Percentiles rank a stretch among this genome's conserved stretches.
These are phyloP conservation scores for Pelagia noctiluca DNA, from an alignment of 30 jellyfish, hydroid and myxozoan species.

Conservation along the genomic window DNA sequence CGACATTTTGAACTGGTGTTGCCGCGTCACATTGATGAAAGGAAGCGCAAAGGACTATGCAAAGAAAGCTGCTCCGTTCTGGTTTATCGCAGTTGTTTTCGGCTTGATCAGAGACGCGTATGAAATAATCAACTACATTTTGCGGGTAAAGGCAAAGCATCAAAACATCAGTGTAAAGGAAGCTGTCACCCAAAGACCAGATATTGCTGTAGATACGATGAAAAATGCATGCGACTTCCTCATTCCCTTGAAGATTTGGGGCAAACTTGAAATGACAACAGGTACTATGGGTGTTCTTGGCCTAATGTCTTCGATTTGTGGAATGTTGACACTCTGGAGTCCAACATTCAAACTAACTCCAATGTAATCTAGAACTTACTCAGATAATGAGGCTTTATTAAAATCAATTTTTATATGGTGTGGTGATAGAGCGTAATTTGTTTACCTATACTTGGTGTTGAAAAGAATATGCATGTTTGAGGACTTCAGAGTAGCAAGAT, in stretches of 20 bases:
- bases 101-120: slow-evolving; percentile 81
- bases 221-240: slow-evolving; percentile 72
- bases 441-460: too few relatives aligned
- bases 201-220: slow-evolving; percentile 67
- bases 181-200: slow-evolving; percentile 67
- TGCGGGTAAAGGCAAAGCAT: slow-evolving; percentile 63
- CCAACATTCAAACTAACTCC: slow-evolving; percentile 85
- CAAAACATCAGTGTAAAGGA: slow-evolving; percentile 36
- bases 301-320: slow-evolving; percentile 80
- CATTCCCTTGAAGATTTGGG: slow-evolving; percentile 85
- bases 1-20: slow-evolving; percentile 88
- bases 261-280: slow-evolving; percentile 53
- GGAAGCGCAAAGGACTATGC: slow-evolving; percentile 84
- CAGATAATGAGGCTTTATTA: slow-evolving; percentile 14
- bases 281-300: slow-evolving; percentile 90
- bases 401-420: too few relatives aligned
- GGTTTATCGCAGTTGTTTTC: slow-evolving; percentile 87
- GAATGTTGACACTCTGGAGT: slow-evolving; percentile 57
- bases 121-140: slow-evolving; percentile 65
- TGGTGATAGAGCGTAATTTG: too few relatives aligned
- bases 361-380: slow-evolving; percentile 10
- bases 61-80: slow-evolving; percentile 73
- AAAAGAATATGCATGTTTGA: too few relatives aligned
- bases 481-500: too few relatives aligned
- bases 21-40: slow-evolving; percentile 79